A percentile compares a stretch with the other conserved stretches of the same genome.
These are phyloP conservation scores for Nansenia antarctica DNA, from an alignment of 2,113 vertebrate genomes.

Conservation along the genomic window DNA sequence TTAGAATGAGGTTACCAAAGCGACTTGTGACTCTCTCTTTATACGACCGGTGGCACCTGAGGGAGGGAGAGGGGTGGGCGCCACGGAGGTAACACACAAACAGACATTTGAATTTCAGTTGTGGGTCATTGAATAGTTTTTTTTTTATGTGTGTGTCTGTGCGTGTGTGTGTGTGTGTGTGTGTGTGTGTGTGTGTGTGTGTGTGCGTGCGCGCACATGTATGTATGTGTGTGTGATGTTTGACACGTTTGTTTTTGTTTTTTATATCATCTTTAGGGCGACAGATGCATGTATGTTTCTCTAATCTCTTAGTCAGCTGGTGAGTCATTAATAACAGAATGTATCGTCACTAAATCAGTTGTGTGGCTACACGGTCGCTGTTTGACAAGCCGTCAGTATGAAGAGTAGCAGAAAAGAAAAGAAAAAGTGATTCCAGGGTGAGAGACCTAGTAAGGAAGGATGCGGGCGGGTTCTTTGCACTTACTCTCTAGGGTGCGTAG, in stretches of 20 bases:
- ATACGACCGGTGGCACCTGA: constrained; percentile 54
- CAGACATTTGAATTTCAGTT: constrained; percentile 44
- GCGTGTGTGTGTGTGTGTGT: constrained; percentile 64
- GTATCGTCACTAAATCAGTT: constrained; percentile 45
- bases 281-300: constrained; percentile 61
- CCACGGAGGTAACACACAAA: constrained; percentile 34
- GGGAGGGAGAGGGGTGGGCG: constrained; percentile 34
- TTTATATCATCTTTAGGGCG: constrained; percentile 53
- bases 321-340: constrained; percentile 51
- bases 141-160: constrained; percentile 61
- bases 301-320: constrained; percentile 30
- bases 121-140: constrained; percentile 41
- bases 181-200: constrained; percentile 64
- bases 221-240: constrained; percentile 60
- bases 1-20: constrained; percentile 76
- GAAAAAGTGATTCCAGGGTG: too few relatives aligned
- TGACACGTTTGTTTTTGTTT: constrained; percentile 50
- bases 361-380: constrained; percentile 10
- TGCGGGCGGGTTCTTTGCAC: constrained; percentile 8
- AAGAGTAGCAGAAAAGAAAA: too few relatives aligned
- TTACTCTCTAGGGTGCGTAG: constrained; percentile 4
- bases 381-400: constrained; percentile 39
- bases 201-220: constrained; percentile 62
- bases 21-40: constrained; percentile 63
- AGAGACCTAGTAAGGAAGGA: background rate